These are phyloP conservation scores for Sciurus carolinensis DNA, from an alignment of 2,797 vertebrate species.

Conservation along the genomic window DNA sequence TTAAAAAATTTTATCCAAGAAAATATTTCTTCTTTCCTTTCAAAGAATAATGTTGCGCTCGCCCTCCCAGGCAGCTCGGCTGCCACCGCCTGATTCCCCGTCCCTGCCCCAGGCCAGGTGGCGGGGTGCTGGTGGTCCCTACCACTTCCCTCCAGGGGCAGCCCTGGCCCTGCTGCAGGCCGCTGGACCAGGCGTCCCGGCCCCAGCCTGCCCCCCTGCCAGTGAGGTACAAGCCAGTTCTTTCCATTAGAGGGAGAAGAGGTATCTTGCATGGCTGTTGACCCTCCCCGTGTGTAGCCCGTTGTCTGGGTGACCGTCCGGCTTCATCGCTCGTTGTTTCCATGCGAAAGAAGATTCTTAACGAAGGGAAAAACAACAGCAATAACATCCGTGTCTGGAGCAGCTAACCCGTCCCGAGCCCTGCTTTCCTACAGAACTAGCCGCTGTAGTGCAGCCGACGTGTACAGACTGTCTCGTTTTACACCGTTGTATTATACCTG, in stretches of 20 bases:
- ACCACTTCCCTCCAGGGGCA: background rate
- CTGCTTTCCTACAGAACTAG: slow-evolving; percentile 91
- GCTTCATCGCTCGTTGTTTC: slow-evolving; percentile 90
- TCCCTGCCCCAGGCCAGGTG: background rate
- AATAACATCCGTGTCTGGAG: slow-evolving; percentile 95
- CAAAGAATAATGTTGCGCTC: background rate
- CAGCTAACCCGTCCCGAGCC: slow-evolving; percentile 89
- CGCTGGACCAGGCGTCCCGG: no score
- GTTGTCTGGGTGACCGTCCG: slow-evolving; percentile 85
- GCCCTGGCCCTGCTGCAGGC: no score
- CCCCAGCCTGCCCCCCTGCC: background rate
- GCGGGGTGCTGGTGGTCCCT: accelerated
- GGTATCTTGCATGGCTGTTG: slow-evolving; percentile 89
- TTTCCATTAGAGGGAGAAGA: slow-evolving; percentile 89
- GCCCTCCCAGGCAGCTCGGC: background rate
- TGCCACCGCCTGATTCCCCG: background rate
- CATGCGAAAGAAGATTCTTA: slow-evolving; percentile 89
- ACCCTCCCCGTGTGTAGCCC: slow-evolving; percentile 88
- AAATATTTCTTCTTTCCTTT: background rate
- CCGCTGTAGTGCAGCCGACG: slow-evolving; percentile 93
- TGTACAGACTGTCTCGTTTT: slow-evolving; percentile 94
- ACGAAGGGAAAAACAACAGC: slow-evolving; percentile 92
- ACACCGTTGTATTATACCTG: slow-evolving; percentile 95
- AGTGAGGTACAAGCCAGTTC: slow-evolving; percentile 83
- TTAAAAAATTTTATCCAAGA: background rate